Percentiles rank a stretch among this genome's conserved stretches.
Conservation (phyloP, 30 jellyfish, hydroid and myxozoan species). For the Hydractinia symbiolongicarpus region DNA sequence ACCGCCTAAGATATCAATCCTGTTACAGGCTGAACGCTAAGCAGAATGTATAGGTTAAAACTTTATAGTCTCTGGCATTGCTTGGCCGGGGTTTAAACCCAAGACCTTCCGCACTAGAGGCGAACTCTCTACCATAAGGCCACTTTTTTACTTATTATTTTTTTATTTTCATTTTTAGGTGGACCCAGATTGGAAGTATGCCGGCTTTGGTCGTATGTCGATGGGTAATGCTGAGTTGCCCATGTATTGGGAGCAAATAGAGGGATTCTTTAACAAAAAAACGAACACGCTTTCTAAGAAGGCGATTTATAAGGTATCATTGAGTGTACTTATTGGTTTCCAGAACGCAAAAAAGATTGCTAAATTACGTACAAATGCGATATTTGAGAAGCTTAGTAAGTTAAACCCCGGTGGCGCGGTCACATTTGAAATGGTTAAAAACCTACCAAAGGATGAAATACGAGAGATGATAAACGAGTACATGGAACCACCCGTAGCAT, state of each 20-base stretch:
- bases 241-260: background rate
- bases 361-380: background rate
- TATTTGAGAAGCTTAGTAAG: background rate
- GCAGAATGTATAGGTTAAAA: too few species aligned
- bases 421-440: background rate
- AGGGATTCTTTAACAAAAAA: background rate
- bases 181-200: slow-evolving; percentile 63
- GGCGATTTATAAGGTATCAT: background rate
- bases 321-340: background rate
- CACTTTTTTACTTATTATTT: background rate
- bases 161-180: background rate
- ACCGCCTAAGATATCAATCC: too few species aligned
- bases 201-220: slow-evolving; percentile 65
- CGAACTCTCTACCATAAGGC: too few species aligned
- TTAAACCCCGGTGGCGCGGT: background rate
- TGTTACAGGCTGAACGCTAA: too few species aligned
- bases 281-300: slow-evolving; percentile 1
- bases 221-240: slow-evolving; percentile 76
- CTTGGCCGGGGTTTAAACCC: too few species aligned
- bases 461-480: background rate
- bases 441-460: slow-evolving; percentile 7
- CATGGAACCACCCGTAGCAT: slow-evolving; percentile 15
- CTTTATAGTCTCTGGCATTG: too few species aligned
- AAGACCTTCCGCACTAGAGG: too few species aligned
- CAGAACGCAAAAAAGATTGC: background rate